Percentiles rank a stretch among this genome's conserved stretches.
Conservation (phyloP, 2,888 invertebrate genomes). For the Lydus trimaculatus region DNA sequence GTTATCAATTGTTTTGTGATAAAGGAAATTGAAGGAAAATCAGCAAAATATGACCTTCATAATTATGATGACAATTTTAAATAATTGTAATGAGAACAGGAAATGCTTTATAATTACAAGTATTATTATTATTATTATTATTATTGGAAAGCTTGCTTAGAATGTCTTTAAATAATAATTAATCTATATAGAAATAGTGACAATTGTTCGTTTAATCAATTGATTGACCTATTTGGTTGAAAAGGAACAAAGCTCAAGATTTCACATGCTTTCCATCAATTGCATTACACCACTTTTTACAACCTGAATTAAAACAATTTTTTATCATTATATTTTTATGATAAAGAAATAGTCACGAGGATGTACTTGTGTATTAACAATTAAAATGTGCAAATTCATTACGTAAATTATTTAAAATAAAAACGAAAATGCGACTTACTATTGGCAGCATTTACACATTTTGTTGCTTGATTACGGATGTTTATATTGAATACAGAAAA, state of each 20-base stretch:
- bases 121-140: too few relatives aligned
- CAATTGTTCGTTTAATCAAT: neutral
- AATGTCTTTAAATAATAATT: neutral
- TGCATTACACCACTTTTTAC: neutral
- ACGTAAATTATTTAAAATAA: neutral
- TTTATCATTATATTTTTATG: too few relatives aligned
- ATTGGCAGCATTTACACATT: conserved; percentile 67
- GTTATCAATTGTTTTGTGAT: too few relatives aligned
- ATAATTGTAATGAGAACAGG: neutral
- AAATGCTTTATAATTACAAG: neutral
- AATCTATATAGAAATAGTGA: too few relatives aligned
- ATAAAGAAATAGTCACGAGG: too few relatives aligned
- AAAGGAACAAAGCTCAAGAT: neutral
- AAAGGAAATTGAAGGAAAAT: neutral
- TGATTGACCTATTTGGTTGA: neutral
- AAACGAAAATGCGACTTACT: conserved; percentile 59
- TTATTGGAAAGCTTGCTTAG: neutral
- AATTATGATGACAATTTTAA: neutral
- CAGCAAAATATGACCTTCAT: neutral
- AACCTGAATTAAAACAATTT: neutral
- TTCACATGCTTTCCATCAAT: neutral
- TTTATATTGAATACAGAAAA: conserved; percentile 18
- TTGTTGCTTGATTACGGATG: conserved; percentile 30
- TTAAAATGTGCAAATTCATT: neutral
- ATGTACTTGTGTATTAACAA: neutral